Base-by-base conservation (phyloP, 2,113 vertebrate genomes). In the Piprites chloris region DNA sequence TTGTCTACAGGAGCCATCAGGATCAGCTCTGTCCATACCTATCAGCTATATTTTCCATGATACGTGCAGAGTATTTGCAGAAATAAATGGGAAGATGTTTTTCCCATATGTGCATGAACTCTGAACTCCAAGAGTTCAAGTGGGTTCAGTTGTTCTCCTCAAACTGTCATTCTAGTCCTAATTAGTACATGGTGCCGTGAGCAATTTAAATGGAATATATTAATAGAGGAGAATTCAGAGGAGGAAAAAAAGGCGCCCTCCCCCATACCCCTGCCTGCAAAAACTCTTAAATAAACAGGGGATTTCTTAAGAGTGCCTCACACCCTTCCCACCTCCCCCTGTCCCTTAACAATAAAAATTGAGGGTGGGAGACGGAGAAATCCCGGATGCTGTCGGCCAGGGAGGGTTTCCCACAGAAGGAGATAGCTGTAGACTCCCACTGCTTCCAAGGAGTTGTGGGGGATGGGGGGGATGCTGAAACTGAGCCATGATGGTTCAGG, bases 191-290 rank as follows among this genome's bases (percentile, higher is more conserved):
- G 69, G 73, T 63, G 95, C 90, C 88, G 86, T 97, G 94, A 97
- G 96, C 96, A 96, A 97, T 97, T 97, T 97, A 97, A 97, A 97
- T 96, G 94, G 96, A 96, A 97, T 97, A 97, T 97, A 97, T 97
- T 96, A 96, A 96, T 95, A 96, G 96, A 95, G 86, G 73, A 95
- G 96, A 96, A 96, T 95, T 95, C 96, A 93, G 92, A 91, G 89
- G 95, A 94, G 90, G 88, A 85, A 93, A 89, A 89, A 95, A 82
- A 90, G 74, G 78, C 7, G 3, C 80, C 92, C 90, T 96, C 93
- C 93, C 95, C 90, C 90, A 92, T 53, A 68, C 37, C 86, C 77
- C 49, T 56, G 93, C 86, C 86, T 95, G 69, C 73, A 93, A 95
- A 93, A 95, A 89, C 92, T 95, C 94, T 96, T 96, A 96, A 95